Evolutionary conservation across 1,140 invertebrate species (phyloP), one percentile per base, ranked within the genome.

Genomic region (Drosophila orena): DNA sequence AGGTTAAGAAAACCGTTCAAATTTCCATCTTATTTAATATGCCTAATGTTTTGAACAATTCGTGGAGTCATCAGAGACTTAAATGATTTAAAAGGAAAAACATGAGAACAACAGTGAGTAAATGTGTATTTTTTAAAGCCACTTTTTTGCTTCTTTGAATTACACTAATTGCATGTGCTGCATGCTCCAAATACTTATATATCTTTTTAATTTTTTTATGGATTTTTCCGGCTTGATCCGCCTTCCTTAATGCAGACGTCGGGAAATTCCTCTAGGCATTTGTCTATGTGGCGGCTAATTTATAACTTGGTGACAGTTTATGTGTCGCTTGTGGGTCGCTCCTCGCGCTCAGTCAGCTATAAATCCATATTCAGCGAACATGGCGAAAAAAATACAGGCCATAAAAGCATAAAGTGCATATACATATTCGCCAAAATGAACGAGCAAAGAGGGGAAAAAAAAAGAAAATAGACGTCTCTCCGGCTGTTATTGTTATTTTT

Each of bases 341-440:
- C 17, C 38, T 58, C 30, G 68, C 35, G 66, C 66, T 70, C 44
- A 27, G 58, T 78, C 49, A 81, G 83, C 83, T 71, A 85, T 85
- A 85, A 88, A 88, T 85, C 83, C 74, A 85, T 88, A 85, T 88
- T 85, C 83, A 59, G 64, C 46, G 46, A 57, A 59, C 56, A 78
- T 81, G 50, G 20, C 12, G 12, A 15, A 44, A 62, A 54, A 69
- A 71, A 60, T 38, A 64, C 54, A 54, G 47, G 44, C 69, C 78
- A 64, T 62, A 76, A 79, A 55, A 81, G 65, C 85, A 79, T 76
- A 70, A 84, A 86, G 66, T 88, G n/a, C n/a, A n/a, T 88, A 79
- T 70, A 86, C 81, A 86, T 66, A 81, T 76, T 73, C 44, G 53
- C 54, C 40, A 61, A 43, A 74, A 62, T 64, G 61, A 69, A 43